Conservation (phyloP, 1,140 invertebrate species). For the Galleria mellonella region DNA sequence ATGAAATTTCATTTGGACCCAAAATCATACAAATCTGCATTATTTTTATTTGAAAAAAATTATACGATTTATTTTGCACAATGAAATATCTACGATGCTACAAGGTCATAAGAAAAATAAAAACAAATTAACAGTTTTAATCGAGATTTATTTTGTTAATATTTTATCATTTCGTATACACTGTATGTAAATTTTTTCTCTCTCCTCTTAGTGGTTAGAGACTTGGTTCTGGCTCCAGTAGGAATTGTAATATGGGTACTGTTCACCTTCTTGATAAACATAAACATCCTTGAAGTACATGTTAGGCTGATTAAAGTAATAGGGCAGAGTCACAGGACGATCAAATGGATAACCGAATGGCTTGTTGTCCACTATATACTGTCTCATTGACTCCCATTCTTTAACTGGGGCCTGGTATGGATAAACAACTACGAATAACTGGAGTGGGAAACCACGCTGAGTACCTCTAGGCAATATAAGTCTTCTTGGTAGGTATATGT, state of each 20-base stretch:
- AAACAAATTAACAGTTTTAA: no score
- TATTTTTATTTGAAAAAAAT: no score
- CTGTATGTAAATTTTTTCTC: no score
- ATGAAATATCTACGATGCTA: no score
- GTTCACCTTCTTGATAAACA: conserved; percentile 77
- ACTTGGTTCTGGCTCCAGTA: neutral
- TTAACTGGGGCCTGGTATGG: conserved; percentile 49
- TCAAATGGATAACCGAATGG: conserved; percentile 82
- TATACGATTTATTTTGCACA: no score
- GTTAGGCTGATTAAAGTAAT: conserved; percentile 78
- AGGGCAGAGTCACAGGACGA: conserved; percentile 60
- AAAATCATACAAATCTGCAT: no score
- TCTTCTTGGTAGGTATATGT: conserved; percentile 77
- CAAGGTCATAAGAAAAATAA: no score
- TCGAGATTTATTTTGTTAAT: no score
- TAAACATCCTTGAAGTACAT: conserved; percentile 79
- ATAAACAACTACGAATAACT: conserved; percentile 80
- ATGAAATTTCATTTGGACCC: no score
- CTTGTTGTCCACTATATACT: conserved; percentile 58
- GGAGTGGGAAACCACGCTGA: conserved; percentile 77
- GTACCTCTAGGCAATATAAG: conserved; percentile 81
- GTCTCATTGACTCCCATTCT: conserved; percentile 24
- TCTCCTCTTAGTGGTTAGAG: neutral
- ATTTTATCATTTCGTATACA: no score
- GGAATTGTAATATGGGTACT: conserved; percentile 26